phyloP scores from a whole-genome alignment of 2,797 vertebrate genomes.

The Heliangelus exortis region DNA sequence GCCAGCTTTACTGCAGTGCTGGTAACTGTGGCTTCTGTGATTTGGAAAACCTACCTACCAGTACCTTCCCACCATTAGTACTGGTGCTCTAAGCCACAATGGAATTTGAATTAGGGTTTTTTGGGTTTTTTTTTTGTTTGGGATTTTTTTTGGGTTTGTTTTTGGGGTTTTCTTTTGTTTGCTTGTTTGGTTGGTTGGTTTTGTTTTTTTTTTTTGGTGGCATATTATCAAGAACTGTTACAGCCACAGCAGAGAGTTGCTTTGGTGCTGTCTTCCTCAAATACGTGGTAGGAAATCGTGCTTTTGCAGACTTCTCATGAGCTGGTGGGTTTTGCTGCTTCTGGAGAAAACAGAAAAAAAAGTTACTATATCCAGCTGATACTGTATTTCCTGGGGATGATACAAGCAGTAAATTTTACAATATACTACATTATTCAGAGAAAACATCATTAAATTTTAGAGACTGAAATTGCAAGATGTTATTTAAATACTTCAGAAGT shows the following conservation, averaged over 20 bases:
- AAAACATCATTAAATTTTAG: not conserved
- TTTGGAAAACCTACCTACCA: not conserved
- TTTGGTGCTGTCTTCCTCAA: not conserved
- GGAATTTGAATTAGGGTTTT: not conserved
- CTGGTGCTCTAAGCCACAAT: not conserved
- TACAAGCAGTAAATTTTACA: not conserved
- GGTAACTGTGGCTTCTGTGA: not conserved
- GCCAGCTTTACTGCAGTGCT: not conserved
- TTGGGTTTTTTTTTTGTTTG: not conserved
- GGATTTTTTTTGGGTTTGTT: not conserved
- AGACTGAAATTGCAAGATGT: not conserved
- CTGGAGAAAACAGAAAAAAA: not conserved
- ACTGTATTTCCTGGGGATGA: not conserved
- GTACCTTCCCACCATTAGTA: not conserved
- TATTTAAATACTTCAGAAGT: not conserved
- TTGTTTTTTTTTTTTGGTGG: no score
- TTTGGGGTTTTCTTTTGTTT: not conserved
- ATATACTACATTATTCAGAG: not conserved
- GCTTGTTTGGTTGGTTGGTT: no score
- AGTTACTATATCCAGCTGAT: not conserved
- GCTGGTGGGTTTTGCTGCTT: not conserved
- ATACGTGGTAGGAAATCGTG: not conserved
- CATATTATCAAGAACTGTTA: not conserved
- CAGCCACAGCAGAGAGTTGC: not conserved
- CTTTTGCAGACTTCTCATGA: not conserved